These are phyloP conservation scores for Chelonia mydas DNA, from an alignment of 2,797 vertebrate genomes.

Conservation along the genomic window DNA sequence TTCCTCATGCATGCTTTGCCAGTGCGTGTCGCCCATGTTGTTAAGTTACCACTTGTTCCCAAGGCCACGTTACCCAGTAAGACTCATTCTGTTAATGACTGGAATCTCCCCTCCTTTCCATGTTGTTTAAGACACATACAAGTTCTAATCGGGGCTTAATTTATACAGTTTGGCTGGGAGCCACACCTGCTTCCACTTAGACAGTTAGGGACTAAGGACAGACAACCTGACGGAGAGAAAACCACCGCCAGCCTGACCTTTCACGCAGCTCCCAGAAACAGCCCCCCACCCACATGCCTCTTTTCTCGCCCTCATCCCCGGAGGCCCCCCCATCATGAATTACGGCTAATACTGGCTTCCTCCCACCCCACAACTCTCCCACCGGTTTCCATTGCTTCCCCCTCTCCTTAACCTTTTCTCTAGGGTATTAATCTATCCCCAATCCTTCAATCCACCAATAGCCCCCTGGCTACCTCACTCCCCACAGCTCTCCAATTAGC, in stretches of 20 bases:
- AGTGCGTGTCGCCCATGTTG: neutral
- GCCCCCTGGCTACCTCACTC: neutral
- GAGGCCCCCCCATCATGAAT: neutral
- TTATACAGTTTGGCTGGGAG: neutral
- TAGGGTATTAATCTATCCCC: neutral
- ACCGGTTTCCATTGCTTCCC: rapidly evolving
- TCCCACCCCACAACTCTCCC: neutral
- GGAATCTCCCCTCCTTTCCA: neutral
- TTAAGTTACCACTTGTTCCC: neutral
- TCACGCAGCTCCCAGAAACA: neutral
- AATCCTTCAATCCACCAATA: neutral
- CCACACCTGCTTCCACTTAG: neutral
- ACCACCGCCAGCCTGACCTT: neutral
- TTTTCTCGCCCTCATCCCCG: neutral
- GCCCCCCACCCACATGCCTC: neutral
- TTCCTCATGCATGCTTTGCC: constrained; percentile 30
- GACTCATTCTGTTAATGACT: neutral
- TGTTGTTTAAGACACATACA: neutral
- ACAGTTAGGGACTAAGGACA: neutral
- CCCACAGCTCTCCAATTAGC: neutral
- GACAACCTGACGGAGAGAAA: neutral
- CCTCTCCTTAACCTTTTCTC: neutral
- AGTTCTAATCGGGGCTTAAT: rapidly evolving
- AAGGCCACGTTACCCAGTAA: neutral
- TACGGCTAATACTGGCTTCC: neutral